Base-by-base conservation (phyloP, 1,140 invertebrate genomes). In the Pissodes strobi region DNA sequence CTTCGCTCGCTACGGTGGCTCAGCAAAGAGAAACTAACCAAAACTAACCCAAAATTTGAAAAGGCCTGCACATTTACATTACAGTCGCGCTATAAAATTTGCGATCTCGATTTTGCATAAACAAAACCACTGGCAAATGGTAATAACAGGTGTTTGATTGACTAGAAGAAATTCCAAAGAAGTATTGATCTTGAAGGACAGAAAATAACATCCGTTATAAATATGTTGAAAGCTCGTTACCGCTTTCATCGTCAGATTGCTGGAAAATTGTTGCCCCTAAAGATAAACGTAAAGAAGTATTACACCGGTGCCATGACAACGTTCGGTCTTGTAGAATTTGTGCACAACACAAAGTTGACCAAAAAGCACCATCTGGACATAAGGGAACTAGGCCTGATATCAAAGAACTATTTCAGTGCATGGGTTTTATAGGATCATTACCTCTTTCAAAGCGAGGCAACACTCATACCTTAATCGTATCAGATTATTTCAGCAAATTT, bases 401-500 rank as follows among this genome's bases (percentile, higher is more conserved):
- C 3, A 34, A 55, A 2, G 13, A 66, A 45, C 75, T 75, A 13
- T 77, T 68, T 69, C 21, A 72, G 9, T 52, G 70, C 0, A 45
- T 64, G 0, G 76, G 79, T 65, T 34, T 75, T 5, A 71, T 77
- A 58, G 76, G 78, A 27, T 34, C 59, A 6, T 25, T 62, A 1
- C 78, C 76, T 1, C 41, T 25, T 0, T 74, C 70, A n/a, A 56
- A 46, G 12, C 18, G 22, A 18, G 74, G 76, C 18, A 66, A 75
- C 45, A 43, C 56, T 17, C 78, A 73, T 52, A 49, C 78, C 0
- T 38, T 79, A 1, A 72, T 79, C 0, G 17, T 75, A 0, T 64
- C 71, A 10, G 76, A 80, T 68, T 63, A 69, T 15, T 75, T 78
- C 48, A 74, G 69, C 2, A 75, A 76, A 49, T 79, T 61, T 51